Conservation (phyloP, 1,140 invertebrate genomes). For the Drosophila melanogaster region DNA sequence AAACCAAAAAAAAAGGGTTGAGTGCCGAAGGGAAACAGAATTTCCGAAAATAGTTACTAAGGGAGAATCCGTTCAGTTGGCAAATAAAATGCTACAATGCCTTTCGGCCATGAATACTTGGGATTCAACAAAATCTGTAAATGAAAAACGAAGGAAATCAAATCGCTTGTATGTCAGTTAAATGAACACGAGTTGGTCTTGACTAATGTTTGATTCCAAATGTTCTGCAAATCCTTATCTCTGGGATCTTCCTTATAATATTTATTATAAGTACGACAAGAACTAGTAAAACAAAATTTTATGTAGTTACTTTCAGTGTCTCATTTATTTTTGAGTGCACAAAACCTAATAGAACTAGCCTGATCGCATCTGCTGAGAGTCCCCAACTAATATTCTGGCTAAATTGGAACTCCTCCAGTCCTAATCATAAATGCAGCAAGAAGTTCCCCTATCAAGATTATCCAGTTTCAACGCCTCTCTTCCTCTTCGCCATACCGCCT, state of each 20-base stretch:
- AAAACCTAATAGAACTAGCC: not conserved
- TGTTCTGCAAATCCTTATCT: too few species aligned
- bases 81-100: slow-evolving; percentile 33
- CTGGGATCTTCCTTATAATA: not conserved
- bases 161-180: slow-evolving; percentile 2
- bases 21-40: slow-evolving; percentile 62
- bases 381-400: slow-evolving; percentile 29
- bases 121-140: slow-evolving; percentile 9
- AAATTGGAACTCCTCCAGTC: slow-evolving; percentile 23
- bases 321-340: slow-evolving; percentile 8
- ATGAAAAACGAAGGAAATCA: slow-evolving; percentile 8
- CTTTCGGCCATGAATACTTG: slow-evolving; percentile 8
- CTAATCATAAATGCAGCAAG: slow-evolving; percentile 39
- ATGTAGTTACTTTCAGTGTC: not conserved
- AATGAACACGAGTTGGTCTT: not conserved
- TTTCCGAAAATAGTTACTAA: slow-evolving; percentile 49
- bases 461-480: slow-evolving; percentile 36
- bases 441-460: slow-evolving; percentile 38
- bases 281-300: not conserved
- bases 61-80: slow-evolving; percentile 23
- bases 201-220: not conserved
- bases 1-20: slow-evolving; percentile 31
- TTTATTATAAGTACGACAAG: not conserved
- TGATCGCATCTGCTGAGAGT: slow-evolving; percentile 17
- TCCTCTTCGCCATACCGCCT: not conserved